Evolutionary conservation across 2,888 invertebrate genomes (phyloP).

Genomic region (Drosophila nigricruria): DNA sequence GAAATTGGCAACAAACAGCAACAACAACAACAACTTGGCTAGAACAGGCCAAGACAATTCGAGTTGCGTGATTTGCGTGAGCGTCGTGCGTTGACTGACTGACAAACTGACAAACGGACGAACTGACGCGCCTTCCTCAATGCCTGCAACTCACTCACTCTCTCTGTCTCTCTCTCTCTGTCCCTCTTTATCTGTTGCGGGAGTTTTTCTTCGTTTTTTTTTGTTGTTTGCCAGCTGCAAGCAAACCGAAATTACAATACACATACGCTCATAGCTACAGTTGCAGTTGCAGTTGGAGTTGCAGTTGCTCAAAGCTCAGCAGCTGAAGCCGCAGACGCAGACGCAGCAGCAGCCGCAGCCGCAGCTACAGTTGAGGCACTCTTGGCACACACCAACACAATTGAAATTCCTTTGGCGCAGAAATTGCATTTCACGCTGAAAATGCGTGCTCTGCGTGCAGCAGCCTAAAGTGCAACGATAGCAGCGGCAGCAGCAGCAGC

Average conservation of each 20-base stretch:
- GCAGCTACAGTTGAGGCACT: slow-evolving; percentile 28
- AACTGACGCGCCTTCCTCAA: slow-evolving; percentile 33
- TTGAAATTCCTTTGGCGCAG: slow-evolving; percentile 82
- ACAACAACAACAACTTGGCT: slow-evolving; percentile 24
- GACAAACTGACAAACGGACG: slow-evolving; percentile 57
- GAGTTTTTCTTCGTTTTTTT: slow-evolving; percentile 45
- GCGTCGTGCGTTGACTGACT: slow-evolving; percentile 81
- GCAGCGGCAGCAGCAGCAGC: slow-evolving; percentile 23
- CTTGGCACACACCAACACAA: slow-evolving; percentile 73
- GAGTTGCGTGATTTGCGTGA: slow-evolving; percentile 84
- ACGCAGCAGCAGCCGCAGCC: slow-evolving; percentile 9
- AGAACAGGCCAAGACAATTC: slow-evolving; percentile 65
- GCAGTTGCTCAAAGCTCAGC: slow-evolving; percentile 18
- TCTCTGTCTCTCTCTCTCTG: neutral
- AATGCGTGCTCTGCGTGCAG: slow-evolving; percentile 85
- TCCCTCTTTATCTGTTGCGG: slow-evolving; percentile 55
- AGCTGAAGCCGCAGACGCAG: slow-evolving; percentile 4
- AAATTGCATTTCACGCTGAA: slow-evolving; percentile 85
- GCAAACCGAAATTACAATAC: slow-evolving; percentile 62
- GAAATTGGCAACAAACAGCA: slow-evolving; percentile 50
- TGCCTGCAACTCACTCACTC: slow-evolving; percentile 10
- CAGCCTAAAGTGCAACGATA: slow-evolving; percentile 62
- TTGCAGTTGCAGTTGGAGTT: slow-evolving; percentile 24
- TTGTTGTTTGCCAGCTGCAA: slow-evolving; percentile 50
- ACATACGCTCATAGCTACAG: slow-evolving; percentile 40